Base-by-base conservation (phyloP, 2,888 invertebrate genomes). In the Cheilosia pagana region DNA sequence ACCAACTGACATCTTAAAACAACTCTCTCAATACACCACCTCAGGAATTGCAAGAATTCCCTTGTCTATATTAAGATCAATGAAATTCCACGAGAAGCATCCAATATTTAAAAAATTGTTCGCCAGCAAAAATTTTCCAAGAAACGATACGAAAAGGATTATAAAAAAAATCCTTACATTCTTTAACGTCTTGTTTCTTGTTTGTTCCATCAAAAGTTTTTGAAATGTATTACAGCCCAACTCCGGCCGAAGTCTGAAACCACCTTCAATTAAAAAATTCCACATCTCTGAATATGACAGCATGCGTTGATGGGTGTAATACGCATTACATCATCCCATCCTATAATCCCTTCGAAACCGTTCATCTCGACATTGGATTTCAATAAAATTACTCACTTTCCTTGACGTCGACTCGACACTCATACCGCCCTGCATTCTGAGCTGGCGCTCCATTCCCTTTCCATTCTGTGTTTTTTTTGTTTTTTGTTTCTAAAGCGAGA, bases 311-410 rank as follows among this genome's bases (percentile, higher is more conserved):
- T 70, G 65, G 67, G 50, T 67, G 60, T 79, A 60, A 72, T 67
- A 67, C 67, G 72, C 57, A 67, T 72, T 74, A 68, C 79, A 67
- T 67, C 65, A 28, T 45, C 67, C 60, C 53, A 72, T 65, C 48
- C 48, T 35, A 65, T 63, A 74, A 83, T 83, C 74, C 78, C 68
- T 63, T 78, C 78, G 62, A 71, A 72, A 72, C 60, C 72, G 78
- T 68, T 82, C 76, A 71, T 68, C 76, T 72, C 55, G 35, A 76
- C 63, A 81, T 71, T 53, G 78, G 74, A 74, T 83, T 83, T 74
- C 78, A 72, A 78, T 83, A 74, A 74, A 83, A 79, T 78, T 72
- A 63, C 78, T 68, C 39, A 70, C 53, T 67, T 52, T 59, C 59
- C 10, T 59, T 63, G 48, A 53, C 78, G 35, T 12, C 12, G 12